phyloP scores from a whole-genome alignment of 2,797 vertebrate species.

The Melanogrammus aeglefinus region DNA sequence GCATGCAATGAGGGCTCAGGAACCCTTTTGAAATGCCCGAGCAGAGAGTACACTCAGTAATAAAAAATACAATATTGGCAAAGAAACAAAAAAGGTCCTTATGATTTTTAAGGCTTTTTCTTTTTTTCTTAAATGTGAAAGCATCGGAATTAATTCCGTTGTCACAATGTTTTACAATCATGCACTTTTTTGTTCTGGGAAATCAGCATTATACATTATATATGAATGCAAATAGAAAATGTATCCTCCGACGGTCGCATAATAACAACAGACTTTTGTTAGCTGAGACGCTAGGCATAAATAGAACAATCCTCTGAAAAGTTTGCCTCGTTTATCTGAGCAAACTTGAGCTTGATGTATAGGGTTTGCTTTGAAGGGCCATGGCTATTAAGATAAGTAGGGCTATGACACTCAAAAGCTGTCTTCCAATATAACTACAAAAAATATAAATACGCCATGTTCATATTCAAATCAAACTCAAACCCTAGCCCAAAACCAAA shows the following conservation, averaged over 20 bases:
- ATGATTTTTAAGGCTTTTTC: not conserved
- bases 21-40: slow-evolving; percentile 18
- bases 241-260: not conserved
- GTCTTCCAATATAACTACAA: not conserved
- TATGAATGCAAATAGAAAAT: not conserved
- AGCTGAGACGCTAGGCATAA: not conserved
- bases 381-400: not conserved
- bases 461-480: not conserved
- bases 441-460: not conserved
- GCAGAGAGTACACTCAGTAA: not conserved
- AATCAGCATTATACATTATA: not conserved
- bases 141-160: not conserved
- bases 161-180: not conserved
- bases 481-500: not conserved
- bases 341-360: not conserved
- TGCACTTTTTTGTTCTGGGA: not conserved
- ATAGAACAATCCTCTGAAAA: not conserved
- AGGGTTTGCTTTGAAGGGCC: not conserved
- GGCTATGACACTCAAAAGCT: not conserved
- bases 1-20: slow-evolving; percentile 23
- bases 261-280: not conserved
- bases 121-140: not conserved
- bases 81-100: not conserved
- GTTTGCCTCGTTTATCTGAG: not conserved
- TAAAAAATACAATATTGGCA: not conserved